Evolutionary conservation across 64 coral and sea anemone genomes (phyloP).

Genomic region (Pachyseris speciosa): DNA sequence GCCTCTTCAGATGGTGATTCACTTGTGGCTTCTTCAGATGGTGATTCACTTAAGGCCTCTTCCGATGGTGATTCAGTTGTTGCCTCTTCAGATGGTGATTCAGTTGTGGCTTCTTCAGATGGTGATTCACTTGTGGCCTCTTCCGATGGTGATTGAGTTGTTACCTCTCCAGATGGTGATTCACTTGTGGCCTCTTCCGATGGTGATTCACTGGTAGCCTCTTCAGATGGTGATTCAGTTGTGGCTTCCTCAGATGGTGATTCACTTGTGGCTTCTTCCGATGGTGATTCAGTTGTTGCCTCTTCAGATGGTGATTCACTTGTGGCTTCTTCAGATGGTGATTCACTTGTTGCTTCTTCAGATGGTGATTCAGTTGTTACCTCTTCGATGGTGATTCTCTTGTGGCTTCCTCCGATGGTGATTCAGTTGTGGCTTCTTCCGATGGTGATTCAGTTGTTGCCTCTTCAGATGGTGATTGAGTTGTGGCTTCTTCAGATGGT

Average conservation of each 20-base stretch:
- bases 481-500: neutral
- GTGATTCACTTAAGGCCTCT: neutral
- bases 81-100: neutral
- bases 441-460: neutral
- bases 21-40: neutral
- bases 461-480: neutral
- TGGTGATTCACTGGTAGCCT: neutral
- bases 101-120: neutral
- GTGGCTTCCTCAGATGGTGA: neutral
- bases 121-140: neutral
- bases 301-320: neutral
- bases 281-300: neutral
- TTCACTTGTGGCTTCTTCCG: neutral
- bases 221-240: neutral
- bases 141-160: neutral
- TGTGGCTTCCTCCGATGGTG: neutral
- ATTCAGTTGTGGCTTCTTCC: neutral
- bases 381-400: neutral
- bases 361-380: neutral
- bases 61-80: neutral
- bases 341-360: neutral
- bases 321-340: neutral
- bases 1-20: neutral
- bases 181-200: neutral
- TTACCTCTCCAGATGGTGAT: neutral